Conservation (phyloP, 2,797 vertebrate species). For the Knipowitschia caucasica region DNA sequence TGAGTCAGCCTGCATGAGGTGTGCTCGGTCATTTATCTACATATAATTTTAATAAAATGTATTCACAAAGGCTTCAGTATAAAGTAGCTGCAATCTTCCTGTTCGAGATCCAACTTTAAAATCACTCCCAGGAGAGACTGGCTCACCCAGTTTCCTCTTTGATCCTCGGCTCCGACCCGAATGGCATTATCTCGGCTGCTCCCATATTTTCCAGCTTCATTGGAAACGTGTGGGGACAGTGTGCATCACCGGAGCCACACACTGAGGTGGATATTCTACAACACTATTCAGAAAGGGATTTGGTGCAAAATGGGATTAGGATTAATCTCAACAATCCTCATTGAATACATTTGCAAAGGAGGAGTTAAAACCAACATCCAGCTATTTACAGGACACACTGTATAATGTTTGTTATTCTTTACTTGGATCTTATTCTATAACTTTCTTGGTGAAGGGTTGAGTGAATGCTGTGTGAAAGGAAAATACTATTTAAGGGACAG, state of each 20-base stretch:
- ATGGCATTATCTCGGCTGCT: constrained; percentile 6
- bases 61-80: neutral
- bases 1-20: no score
- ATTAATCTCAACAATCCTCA: constrained; percentile 1
- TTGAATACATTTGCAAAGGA: constrained; percentile 18
- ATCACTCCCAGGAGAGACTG: constrained; percentile 25
- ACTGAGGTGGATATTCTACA: neutral
- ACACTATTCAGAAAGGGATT: constrained; percentile 16
- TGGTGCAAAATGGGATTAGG: constrained; percentile 6
- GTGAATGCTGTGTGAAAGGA: no score
- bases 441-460: no score
- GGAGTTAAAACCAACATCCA: constrained; percentile 8
- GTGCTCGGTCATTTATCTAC: neutral
- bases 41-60: neutral
- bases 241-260: neutral
- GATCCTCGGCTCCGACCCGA: constrained; percentile 34
- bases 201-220: neutral
- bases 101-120: constrained; percentile 22
- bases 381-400: constrained; percentile 21
- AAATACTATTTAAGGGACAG: no score
- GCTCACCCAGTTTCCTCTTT: constrained; percentile 29
- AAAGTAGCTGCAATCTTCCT: constrained; percentile 16
- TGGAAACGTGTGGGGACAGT: neutral
- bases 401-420: neutral
- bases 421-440: no score